Percentiles rank a stretch among this genome's conserved stretches.
These are phyloP conservation scores for Drosophila kanekoi DNA, from an alignment of 2,888 invertebrate species.

Conservation along the genomic window DNA sequence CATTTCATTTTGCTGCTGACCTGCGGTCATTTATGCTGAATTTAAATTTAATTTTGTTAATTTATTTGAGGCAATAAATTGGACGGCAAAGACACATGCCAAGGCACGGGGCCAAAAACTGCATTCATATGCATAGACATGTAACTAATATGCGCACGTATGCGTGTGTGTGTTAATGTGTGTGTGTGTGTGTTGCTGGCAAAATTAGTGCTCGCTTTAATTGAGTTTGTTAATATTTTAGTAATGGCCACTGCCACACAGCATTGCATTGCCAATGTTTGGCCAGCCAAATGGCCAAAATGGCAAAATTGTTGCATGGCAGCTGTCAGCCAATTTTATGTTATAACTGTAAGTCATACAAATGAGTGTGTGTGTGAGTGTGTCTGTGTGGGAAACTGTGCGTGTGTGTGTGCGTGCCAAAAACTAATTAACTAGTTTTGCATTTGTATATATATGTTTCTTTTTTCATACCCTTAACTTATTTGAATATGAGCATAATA, in stretches of 20 bases:
- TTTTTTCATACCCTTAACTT: conserved; percentile 2
- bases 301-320: conserved; percentile 67
- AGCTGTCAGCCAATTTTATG: conserved; percentile 74
- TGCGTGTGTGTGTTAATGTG: conserved; percentile 7
- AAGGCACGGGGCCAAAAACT: conserved; percentile 34
- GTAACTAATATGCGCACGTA: conserved; percentile 53
- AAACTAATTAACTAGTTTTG: conserved; percentile 76
- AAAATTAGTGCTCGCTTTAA: conserved; percentile 75
- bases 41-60: conserved; percentile 80
- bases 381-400: background rate
- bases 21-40: conserved; percentile 62
- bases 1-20: conserved; percentile 59
- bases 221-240: conserved; percentile 81
- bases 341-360: conserved; percentile 41
- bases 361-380: conserved; percentile 5
- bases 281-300: conserved; percentile 49
- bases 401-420: conserved; percentile 55
- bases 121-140: conserved; percentile 53
- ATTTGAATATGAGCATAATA: too few species aligned
- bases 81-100: conserved; percentile 67
- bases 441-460: conserved; percentile 46
- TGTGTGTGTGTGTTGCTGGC: conserved; percentile 29
- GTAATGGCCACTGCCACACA: conserved; percentile 57
- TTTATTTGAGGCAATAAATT: conserved; percentile 78
- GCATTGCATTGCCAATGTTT: conserved; percentile 53